phyloP scores from a whole-genome alignment of 2,113 vertebrate genomes.

The Acrocephalus arundinaceus region DNA sequence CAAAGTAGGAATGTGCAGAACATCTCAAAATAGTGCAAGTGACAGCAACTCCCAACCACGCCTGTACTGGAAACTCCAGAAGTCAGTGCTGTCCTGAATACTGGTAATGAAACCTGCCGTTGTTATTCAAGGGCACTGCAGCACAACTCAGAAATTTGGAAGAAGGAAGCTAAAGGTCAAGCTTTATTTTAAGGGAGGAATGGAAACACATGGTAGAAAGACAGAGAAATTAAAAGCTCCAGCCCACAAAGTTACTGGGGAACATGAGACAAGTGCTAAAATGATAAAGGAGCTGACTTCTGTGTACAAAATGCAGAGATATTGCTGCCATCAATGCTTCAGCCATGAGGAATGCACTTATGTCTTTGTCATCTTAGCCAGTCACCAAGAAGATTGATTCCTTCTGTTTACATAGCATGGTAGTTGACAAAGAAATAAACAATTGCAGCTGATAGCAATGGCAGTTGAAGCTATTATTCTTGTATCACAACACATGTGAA shows the following conservation, averaged over 20 bases:
- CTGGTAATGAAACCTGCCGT: background rate
- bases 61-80: background rate
- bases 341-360: background rate
- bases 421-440: background rate
- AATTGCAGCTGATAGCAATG: background rate
- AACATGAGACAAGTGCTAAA: background rate
- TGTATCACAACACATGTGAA: background rate
- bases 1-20: background rate
- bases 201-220: background rate
- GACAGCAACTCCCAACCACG: background rate
- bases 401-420: background rate
- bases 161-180: background rate
- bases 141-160: background rate
- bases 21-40: background rate
- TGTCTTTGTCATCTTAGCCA: background rate
- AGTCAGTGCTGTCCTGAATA: background rate
- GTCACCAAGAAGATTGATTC: background rate
- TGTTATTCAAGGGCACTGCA: background rate
- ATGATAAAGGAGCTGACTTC: background rate
- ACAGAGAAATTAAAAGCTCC: background rate
- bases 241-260: background rate
- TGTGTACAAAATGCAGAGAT: background rate
- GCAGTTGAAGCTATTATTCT: background rate
- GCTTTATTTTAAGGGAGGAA: background rate
- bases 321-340: background rate